These are phyloP conservation scores for Malacoraja senta DNA, from an alignment of 2,797 vertebrate species.

Conservation along the genomic window DNA sequence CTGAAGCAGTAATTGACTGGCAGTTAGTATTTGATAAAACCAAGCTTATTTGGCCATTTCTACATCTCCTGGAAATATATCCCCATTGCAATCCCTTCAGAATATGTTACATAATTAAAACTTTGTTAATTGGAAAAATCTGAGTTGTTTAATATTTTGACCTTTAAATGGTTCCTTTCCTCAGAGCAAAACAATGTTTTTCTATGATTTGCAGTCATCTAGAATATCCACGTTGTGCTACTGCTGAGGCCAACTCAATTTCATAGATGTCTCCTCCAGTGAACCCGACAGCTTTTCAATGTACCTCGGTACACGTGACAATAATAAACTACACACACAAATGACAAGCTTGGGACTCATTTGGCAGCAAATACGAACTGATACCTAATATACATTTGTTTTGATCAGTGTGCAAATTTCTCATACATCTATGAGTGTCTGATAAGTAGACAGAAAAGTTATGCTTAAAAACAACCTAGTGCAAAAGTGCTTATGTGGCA, in stretches of 20 bases:
- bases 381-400: background rate
- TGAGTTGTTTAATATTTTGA: background rate
- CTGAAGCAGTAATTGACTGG: background rate
- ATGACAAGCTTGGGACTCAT: background rate
- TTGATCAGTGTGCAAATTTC: background rate
- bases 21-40: background rate
- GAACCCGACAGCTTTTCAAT: background rate
- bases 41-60: background rate
- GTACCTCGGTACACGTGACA: no score
- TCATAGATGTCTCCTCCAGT: background rate
- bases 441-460: background rate
- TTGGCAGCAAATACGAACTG: background rate
- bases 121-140: background rate
- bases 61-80: background rate
- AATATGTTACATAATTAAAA: background rate
- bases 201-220: background rate
- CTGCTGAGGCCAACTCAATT: background rate
- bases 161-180: background rate
- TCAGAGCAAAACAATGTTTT: background rate
- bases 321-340: no score
- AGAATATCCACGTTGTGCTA: background rate
- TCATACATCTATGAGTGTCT: background rate
- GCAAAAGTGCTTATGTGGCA: background rate
- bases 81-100: background rate
- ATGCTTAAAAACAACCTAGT: background rate